A percentile compares a stretch with the other conserved stretches of the same genome.
These are phyloP conservation scores for Trypoxylus dichotomus DNA, from an alignment of 1,140 invertebrate species.

Conservation along the genomic window DNA sequence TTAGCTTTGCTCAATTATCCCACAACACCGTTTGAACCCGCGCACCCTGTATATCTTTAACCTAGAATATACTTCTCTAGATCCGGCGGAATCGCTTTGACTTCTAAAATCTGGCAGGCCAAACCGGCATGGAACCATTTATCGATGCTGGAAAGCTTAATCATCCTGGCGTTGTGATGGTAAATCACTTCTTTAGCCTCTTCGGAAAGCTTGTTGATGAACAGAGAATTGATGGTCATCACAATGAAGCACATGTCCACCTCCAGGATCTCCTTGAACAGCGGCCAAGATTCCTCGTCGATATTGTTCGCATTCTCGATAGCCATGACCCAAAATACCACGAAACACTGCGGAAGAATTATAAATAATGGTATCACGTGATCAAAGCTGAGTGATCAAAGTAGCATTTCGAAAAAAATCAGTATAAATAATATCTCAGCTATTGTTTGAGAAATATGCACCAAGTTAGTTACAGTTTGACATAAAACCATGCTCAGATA, in stretches of 20 bases:
- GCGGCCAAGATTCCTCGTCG: constrained; percentile 58
- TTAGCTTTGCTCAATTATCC: too few species aligned
- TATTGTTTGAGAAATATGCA: too few species aligned
- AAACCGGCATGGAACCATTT: constrained; percentile 62
- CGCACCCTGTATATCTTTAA: background rate
- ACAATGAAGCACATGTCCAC: constrained; percentile 39
- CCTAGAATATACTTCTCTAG: constrained; percentile 59
- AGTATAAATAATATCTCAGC: too few species aligned
- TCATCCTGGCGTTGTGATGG: constrained; percentile 43
- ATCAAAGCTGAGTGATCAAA: too few species aligned
- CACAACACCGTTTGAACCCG: too few species aligned
- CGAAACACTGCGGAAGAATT: constrained; percentile 44
- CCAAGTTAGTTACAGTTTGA: too few species aligned
- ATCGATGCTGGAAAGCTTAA: constrained; percentile 50
- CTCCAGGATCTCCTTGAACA: constrained; percentile 54
- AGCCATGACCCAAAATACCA: constrained; percentile 56
- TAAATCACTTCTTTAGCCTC: constrained; percentile 33
- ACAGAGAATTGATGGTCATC: constrained; percentile 26
- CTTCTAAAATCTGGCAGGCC: constrained; percentile 64
- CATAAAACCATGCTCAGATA: too few species aligned
- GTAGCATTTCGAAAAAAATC: too few species aligned
- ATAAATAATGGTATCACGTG: background rate
- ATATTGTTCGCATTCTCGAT: constrained; percentile 59
- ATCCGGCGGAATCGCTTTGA: constrained; percentile 61
- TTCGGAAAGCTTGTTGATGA: background rate